Evolutionary conservation across 2,797 vertebrate species (phyloP).

Genomic region (Heliangelus exortis): DNA sequence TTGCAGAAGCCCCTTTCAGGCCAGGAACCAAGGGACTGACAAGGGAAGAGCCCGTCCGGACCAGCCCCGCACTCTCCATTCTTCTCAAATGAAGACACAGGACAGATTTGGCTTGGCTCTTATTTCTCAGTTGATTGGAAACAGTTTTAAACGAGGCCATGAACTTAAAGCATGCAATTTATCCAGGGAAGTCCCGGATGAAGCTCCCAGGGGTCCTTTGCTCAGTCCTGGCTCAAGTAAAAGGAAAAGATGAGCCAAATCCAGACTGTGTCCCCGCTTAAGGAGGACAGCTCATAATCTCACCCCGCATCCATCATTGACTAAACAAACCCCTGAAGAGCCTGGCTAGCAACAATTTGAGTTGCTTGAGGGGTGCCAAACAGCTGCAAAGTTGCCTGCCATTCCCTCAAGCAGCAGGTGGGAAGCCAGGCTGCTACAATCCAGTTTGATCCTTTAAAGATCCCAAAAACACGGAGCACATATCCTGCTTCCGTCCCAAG

Average conservation of each 20-base stretch:
- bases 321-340: slow-evolving; percentile 5
- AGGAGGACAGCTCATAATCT: neutral
- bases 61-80: neutral
- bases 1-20: neutral
- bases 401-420: slow-evolving; percentile 54
- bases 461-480: neutral
- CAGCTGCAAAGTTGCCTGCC: slow-evolving; percentile 64
- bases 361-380: slow-evolving; percentile 45
- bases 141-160: slow-evolving; percentile 12
- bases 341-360: slow-evolving; percentile 21
- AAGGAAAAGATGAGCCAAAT: slow-evolving; percentile 60
- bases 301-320: neutral
- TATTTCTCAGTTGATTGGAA: slow-evolving; percentile 30
- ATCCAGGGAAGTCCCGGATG: slow-evolving; percentile 43
- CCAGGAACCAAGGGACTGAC: neutral
- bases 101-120: slow-evolving; percentile 11
- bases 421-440: slow-evolving; percentile 31
- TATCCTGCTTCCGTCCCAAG: slow-evolving; percentile 45
- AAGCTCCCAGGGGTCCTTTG: slow-evolving; percentile 27
- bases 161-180: slow-evolving; percentile 29
- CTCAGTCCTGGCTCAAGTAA: slow-evolving; percentile 37
- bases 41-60: neutral
- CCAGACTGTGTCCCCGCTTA: slow-evolving; percentile 11
- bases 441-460: slow-evolving; percentile 61
- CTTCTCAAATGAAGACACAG: neutral